Evolutionary conservation across 2,113 vertebrate genomes (phyloP).

Genomic region (Oplegnathus fasciatus): DNA sequence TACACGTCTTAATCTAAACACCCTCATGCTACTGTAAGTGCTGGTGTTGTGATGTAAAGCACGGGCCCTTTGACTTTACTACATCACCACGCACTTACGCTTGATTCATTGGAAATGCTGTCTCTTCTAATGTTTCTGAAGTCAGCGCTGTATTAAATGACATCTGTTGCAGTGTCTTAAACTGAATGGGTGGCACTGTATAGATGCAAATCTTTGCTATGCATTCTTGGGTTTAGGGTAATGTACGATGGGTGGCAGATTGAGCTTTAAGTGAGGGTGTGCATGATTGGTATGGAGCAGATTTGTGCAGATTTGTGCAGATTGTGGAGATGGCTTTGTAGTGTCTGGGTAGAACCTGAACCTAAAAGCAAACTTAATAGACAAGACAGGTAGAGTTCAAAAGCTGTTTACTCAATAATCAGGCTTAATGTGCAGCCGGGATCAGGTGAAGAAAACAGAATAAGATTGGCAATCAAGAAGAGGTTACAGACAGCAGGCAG

Average conservation of each 20-base stretch:
- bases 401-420: slow-evolving; percentile 23
- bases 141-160: background rate
- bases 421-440: background rate
- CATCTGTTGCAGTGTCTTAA: background rate
- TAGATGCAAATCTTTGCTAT: background rate
- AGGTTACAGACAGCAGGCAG: background rate
- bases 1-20: background rate
- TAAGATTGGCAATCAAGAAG: slow-evolving; percentile 3
- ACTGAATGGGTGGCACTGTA: background rate
- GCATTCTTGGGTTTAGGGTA: background rate
- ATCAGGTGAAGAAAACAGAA: background rate
- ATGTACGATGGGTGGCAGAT: background rate
- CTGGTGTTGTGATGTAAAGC: background rate
- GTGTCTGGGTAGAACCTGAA: background rate
- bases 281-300: background rate
- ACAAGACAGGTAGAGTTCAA: background rate
- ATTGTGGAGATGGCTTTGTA: background rate
- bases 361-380: background rate
- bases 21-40: background rate
- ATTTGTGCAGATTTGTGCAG: background rate
- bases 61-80: background rate
- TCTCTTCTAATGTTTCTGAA: background rate
- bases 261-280: background rate
- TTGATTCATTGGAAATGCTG: background rate
- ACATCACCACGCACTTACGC: background rate